phyloP scores from a whole-genome alignment of 2,888 invertebrate species.

The Sarcophaga rosellei region DNA sequence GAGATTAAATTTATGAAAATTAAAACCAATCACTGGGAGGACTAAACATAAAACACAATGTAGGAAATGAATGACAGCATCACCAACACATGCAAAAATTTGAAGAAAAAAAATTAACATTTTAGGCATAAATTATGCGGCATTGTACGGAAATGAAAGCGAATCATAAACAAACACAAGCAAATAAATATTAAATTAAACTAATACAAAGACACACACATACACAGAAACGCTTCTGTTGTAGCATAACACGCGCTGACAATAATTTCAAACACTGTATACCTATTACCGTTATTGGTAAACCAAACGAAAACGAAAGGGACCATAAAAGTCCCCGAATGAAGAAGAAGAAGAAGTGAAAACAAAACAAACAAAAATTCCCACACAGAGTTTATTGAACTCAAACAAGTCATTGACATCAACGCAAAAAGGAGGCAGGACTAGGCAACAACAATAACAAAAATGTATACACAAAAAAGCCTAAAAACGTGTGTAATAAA shows the following conservation, averaged over 20 bases:
- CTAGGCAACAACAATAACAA: too few species aligned
- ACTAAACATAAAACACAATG: not conserved
- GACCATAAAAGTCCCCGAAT: not conserved
- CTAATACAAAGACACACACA: not conserved
- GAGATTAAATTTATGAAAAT: too few species aligned
- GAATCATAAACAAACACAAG: too few species aligned
- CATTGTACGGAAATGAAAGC: too few species aligned
- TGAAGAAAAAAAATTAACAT: not conserved
- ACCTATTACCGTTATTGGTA: not conserved
- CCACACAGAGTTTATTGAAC: slow-evolving; percentile 62
- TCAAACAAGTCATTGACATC: slow-evolving; percentile 3
- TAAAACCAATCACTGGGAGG: too few species aligned
- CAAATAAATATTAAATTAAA: slow-evolving; percentile 23
- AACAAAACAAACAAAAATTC: slow-evolving; percentile 12
- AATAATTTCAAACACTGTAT: slow-evolving; percentile 3
- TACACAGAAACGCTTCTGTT: not conserved
- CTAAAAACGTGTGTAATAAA: too few species aligned
- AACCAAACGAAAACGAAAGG: slow-evolving; percentile 53
- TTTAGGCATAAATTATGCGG: slow-evolving; percentile 43
- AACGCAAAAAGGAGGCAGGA: not conserved
- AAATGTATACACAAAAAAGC: too few species aligned
- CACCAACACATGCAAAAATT: not conserved
- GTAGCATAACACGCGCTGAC: not conserved
- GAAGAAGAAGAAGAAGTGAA: too few species aligned
- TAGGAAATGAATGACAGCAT: not conserved